Base-by-base conservation (phyloP, 2,113 vertebrate genomes). In the Bubalus kerabau region DNA sequence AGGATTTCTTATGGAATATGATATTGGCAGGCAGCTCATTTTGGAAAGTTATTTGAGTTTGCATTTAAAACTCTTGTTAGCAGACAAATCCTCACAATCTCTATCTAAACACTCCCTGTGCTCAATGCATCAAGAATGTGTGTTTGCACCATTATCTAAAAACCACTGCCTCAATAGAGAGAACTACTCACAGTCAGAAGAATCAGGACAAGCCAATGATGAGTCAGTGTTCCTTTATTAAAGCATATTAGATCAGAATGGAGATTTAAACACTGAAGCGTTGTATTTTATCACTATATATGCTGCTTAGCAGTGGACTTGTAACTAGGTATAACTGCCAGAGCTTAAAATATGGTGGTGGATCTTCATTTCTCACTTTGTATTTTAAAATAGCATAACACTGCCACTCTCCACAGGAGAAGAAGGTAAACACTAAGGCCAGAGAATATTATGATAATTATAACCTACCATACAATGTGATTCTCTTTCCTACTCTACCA, bases 1-100 rank as follows among this genome's bases (percentile, higher is more conserved):
- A 98, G 94, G 71, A 93, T 93, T 98, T 97, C 92, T 89, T 97
- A 90, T 96, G 98, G 96, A 98, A 95, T 94, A 96, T 91, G 82
- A 97, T 90, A 88, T 96, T 96, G 97, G 87, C 85, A 96, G 78
- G 89, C 85, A 94, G 40, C 62, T 81, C 78, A 59, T 86, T 86
- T 92, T 98, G 78, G 78, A 97, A 94, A 93, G 82, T 91, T 95
- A 76, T 56, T 96, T 93, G n/a, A 21, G 52, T 87, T 93, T 97
- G n/a, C 62, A 90, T 96, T 95, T 93, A 91, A 98, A 98, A 64
- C 32, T 43, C 71, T 89, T 87, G 56, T 83, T 96, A 97, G 71
- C 59, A 96, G 76, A 94, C 46, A 91, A 56, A 87, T 48, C 62
- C 74, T 56, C 57, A 91, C 17, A 78, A 48, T 94, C 71, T 92